Percentiles rank a stretch among this genome's conserved stretches.
phyloP scores from a whole-genome alignment of 2,113 vertebrate genomes.

The Chlorodrepanis virens region DNA sequence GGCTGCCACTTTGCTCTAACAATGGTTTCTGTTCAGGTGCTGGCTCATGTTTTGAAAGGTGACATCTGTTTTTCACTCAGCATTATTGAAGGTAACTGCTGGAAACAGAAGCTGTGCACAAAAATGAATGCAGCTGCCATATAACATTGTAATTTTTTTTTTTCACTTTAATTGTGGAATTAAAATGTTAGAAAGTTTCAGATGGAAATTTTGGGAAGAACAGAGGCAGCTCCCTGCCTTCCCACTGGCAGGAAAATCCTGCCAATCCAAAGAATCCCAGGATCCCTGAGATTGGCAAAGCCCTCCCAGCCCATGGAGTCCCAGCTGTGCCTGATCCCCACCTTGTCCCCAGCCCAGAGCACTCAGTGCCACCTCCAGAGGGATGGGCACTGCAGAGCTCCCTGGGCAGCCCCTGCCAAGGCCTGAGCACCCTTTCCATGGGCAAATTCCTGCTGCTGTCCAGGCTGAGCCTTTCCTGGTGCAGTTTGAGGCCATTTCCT shows the following conservation, averaged over 20 bases:
- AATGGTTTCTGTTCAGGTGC: neutral
- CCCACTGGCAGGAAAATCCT: neutral
- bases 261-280: neutral
- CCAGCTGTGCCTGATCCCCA: accelerated
- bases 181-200: neutral
- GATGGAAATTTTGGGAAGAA: neutral
- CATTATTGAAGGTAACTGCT: neutral
- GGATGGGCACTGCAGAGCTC: neutral
- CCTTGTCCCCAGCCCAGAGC: neutral
- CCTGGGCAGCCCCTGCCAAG: neutral
- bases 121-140: neutral
- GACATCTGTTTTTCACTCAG: neutral
- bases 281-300: accelerated
- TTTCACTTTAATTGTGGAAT: accelerated
- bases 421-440: accelerated
- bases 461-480: neutral
- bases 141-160: neutral
- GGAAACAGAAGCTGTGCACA: neutral
- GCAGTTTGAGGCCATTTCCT: neutral
- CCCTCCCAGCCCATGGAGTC: accelerated
- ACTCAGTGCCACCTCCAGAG: neutral
- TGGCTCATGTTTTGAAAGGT: neutral
- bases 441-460: neutral
- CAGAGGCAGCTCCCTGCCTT: neutral
- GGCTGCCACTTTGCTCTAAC: neutral